Conservation (phyloP, 92 coral and sea anemone species). For the Epizoanthus scotinus region DNA sequence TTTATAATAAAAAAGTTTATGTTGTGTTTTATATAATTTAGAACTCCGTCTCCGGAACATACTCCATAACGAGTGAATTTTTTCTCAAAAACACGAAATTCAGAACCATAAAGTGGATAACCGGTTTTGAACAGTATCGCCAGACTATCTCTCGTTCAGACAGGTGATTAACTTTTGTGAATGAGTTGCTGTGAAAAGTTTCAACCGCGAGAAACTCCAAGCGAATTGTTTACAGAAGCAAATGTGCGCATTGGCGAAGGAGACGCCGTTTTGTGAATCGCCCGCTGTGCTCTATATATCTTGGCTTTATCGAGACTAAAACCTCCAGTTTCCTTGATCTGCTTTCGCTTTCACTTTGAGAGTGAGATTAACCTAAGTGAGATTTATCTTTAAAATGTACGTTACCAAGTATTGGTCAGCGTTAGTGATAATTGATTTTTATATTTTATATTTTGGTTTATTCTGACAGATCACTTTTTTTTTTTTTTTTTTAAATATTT, state of each 20-base stretch:
- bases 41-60: neutral
- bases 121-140: neutral
- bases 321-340: neutral
- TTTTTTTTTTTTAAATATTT: no score
- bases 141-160: neutral
- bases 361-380: no score
- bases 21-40: neutral
- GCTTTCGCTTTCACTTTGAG: neutral
- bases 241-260: constrained; percentile 20
- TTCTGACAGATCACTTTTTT: no score
- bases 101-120: no score
- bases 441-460: no score
- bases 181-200: neutral
- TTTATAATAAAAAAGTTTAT: neutral
- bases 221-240: constrained; percentile 32
- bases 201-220: constrained; percentile 20
- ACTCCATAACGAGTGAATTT: neutral
- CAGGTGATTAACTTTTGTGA: constrained; percentile 7
- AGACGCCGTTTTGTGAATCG: constrained; percentile 1
- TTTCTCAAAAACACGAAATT: constrained; percentile 2
- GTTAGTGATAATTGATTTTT: no score
- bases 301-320: neutral
- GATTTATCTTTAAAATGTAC: no score
- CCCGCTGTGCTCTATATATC: neutral
- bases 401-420: no score